Evolutionary conservation across 2,888 invertebrate genomes (phyloP), one percentile per base, ranked within the genome.

Genomic region (Lasioglossum zephyrum): DNA sequence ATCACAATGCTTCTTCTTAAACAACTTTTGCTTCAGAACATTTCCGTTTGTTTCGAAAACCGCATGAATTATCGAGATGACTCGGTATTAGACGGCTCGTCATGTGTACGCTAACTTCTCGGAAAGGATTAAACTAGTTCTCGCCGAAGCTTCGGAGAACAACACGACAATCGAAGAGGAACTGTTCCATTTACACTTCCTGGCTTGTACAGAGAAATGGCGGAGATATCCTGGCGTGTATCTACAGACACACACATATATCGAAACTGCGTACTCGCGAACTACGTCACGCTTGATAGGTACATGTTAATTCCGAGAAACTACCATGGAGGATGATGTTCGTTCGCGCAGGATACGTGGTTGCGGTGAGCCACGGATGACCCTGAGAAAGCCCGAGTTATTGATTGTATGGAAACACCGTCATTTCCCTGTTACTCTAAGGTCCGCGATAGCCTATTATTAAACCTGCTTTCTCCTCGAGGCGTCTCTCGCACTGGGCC

Each of bases 401-500:
- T 88, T 60, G 85, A 88, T 87, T 87, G 73, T 73, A 79, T 80
- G 77, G 75, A 75, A 88, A 85, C 81, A 74, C 82, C 78, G 85
- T 87, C 87, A 84, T 88, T 44, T 85, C 82, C 82, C 82, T 81
- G 60, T 77, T 69, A 49, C 82, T 85, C 70, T 36, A 66, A 66
- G 66, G 74, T 73, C 39, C 66, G 79, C 78, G 84, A 87, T 53
- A 73, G 63, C 57, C 87, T 87, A 82, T 88, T 87, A 89, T 89
- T 89, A 86, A 81, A 72, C 3, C 3, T 22, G 66, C 22, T 26
- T 41, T 82, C 78, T 79, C 87, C 53, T 11, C 57, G 60, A 63
- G 70, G 47, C 77, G 44, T 16, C 73, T 16, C 73, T 44, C 66
- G n/a, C 39, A 26, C 13, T 5, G 31, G 22, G 22, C 49, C 49